Evolutionary conservation across 2,113 vertebrate species (phyloP).

Genomic region (Oncorhynchus kisutch): DNA sequence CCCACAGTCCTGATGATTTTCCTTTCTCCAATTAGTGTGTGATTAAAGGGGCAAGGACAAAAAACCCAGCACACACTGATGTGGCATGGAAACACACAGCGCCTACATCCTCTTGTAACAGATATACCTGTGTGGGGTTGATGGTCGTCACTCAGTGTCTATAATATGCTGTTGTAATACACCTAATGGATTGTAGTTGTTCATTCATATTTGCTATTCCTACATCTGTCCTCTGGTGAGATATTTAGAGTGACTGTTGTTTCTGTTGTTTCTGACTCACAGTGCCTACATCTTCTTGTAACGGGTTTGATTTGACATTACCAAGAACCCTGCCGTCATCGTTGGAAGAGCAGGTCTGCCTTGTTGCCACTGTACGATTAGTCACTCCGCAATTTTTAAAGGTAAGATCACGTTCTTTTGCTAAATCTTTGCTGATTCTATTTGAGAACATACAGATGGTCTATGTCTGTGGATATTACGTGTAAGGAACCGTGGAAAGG

Average conservation of each 20-base stretch:
- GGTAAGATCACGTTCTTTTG: constrained; percentile 67
- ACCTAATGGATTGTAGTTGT: background rate
- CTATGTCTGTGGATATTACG: background rate
- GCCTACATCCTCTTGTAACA: too few species aligned
- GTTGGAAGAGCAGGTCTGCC: constrained; percentile 85
- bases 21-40: background rate
- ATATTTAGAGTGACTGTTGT: constrained; percentile 21
- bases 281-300: constrained; percentile 87
- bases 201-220: background rate
- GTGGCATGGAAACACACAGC: background rate
- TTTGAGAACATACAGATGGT: background rate
- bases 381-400: constrained; percentile 81
- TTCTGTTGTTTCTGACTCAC: constrained; percentile 32
- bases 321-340: constrained; percentile 79
- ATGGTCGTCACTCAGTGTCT: too few species aligned
- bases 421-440: background rate
- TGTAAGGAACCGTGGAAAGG: background rate
- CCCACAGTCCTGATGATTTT: background rate
- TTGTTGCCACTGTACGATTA: constrained; percentile 86
- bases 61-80: background rate
- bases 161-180: too few species aligned
- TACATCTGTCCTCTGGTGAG: background rate
- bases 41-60: background rate
- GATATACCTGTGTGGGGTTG: too few species aligned
- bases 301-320: constrained; percentile 78